These are phyloP conservation scores for Halictus quadricinctus DNA, from an alignment of 2,888 invertebrate species.

Conservation along the genomic window DNA sequence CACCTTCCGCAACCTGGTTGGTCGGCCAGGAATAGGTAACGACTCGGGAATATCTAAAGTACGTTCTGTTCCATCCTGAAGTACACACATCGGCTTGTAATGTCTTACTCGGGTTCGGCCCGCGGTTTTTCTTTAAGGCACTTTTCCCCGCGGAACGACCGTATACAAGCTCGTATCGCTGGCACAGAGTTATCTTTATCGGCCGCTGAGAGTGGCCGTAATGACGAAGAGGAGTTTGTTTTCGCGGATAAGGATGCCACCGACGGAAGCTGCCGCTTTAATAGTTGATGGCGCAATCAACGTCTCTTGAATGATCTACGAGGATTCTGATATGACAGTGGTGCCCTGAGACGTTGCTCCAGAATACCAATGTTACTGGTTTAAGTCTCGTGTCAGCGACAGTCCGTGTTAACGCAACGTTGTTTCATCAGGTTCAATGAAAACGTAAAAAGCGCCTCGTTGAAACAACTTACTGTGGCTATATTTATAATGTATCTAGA, in stretches of 20 bases:
- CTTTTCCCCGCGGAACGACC: constrained; percentile 24
- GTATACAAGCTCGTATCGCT: constrained; percentile 14
- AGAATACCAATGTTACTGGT: not conserved
- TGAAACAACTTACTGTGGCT: not conserved
- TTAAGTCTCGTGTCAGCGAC: not conserved
- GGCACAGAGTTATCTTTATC: constrained; percentile 38
- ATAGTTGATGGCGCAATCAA: not conserved
- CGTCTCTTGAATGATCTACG: not conserved
- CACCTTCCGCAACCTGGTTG: constrained; percentile 66
- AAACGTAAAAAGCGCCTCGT: not conserved
- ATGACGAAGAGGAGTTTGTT: not conserved
- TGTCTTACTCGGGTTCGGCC: constrained; percentile 11
- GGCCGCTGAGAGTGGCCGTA: not conserved
- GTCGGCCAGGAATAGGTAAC: constrained; percentile 61
- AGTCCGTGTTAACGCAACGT: not conserved
- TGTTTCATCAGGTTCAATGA: not conserved
- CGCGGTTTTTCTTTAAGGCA: constrained; percentile 15
- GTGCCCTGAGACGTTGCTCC: not conserved
- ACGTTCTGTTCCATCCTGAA: constrained; percentile 42
- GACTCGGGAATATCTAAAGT: constrained; percentile 71
- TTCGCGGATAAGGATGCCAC: not conserved
- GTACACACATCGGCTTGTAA: constrained; percentile 24
- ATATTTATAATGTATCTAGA: not conserved
- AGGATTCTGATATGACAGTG: not conserved
- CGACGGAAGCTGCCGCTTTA: not conserved